Conservation (phyloP, 2,797 vertebrate species). For the Heliangelus exortis region DNA sequence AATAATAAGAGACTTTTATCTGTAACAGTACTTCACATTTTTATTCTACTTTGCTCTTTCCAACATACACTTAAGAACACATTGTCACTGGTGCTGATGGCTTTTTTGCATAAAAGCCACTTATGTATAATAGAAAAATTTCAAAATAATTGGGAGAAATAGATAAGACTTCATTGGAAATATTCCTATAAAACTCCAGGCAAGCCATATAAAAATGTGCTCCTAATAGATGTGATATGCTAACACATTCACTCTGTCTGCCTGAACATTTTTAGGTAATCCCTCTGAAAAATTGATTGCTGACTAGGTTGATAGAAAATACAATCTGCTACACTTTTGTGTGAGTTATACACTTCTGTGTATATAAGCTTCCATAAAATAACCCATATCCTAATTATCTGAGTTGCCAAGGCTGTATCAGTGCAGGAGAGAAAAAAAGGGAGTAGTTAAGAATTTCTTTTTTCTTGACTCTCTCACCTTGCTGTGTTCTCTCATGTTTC, state of each 20-base stretch:
- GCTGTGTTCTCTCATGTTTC: not conserved
- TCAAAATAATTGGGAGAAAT: not conserved
- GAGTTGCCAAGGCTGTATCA: not conserved
- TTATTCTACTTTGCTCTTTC: not conserved
- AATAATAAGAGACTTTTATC: not conserved
- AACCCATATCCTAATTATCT: not conserved
- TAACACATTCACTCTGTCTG: not conserved
- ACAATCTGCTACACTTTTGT: conserved; percentile 2
- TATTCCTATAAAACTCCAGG: not conserved
- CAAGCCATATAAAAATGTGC: not conserved
- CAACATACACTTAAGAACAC: not conserved
- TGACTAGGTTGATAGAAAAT: conserved; percentile 37
- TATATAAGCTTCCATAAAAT: not conserved
- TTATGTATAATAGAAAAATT: not conserved
- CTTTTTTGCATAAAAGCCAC: not conserved
- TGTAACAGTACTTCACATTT: not conserved
- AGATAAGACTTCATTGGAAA: not conserved
- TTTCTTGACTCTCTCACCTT: not conserved
- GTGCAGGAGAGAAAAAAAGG: not conserved
- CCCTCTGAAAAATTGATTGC: conserved; percentile 22
- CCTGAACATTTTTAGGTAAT: conserved; percentile 17
- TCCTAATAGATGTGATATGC: not conserved
- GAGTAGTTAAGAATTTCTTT: not conserved
- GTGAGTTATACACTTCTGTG: conserved; percentile 2
- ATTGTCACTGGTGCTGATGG: not conserved